These are phyloP conservation scores for Nothocercus nigrocapillus DNA, from an alignment of 2,113 vertebrate species.

Conservation along the genomic window DNA sequence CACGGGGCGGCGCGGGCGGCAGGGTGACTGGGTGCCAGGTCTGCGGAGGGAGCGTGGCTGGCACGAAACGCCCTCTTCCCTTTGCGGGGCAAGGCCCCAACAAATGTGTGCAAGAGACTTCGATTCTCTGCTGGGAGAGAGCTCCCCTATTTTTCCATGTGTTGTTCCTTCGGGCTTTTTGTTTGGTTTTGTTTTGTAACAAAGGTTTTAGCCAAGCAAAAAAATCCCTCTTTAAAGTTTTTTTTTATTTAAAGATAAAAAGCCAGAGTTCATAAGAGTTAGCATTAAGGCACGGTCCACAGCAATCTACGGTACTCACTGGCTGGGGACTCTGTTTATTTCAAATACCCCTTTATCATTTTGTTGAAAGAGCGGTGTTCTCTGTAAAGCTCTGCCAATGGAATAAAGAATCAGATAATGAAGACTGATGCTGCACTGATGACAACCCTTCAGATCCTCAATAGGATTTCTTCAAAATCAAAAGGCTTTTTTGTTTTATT, in stretches of 20 bases:
- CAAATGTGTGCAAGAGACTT: background rate
- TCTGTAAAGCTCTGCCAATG: slow-evolving; percentile 74
- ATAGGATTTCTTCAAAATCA: slow-evolving; percentile 74
- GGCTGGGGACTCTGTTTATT: slow-evolving; percentile 75
- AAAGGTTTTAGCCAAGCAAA: slow-evolving; percentile 57
- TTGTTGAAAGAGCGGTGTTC: slow-evolving; percentile 70
- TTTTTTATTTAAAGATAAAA: slow-evolving; percentile 77
- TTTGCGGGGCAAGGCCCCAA: no score
- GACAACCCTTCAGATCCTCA: slow-evolving; percentile 70
- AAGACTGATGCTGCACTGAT: slow-evolving; percentile 63
- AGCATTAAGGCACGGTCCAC: slow-evolving; percentile 72
- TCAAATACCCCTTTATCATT: slow-evolving; percentile 73
- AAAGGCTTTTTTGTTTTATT: slow-evolving; percentile 71
- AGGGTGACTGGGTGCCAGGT: no score
- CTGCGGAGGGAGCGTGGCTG: no score
- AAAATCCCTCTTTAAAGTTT: slow-evolving; percentile 63
- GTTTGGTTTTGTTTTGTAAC: slow-evolving; percentile 1
- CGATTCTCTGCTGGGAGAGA: background rate
- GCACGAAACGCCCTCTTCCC: no score
- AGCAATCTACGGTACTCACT: slow-evolving; percentile 58
- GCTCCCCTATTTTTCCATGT: slow-evolving; percentile 24
- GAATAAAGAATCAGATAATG: slow-evolving; percentile 73
- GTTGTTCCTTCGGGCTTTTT: background rate
- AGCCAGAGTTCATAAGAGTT: slow-evolving; percentile 69
- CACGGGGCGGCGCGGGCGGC: no score